These are phyloP conservation scores for Eleutherodactylus coqui DNA, from an alignment of 2,797 vertebrate genomes.

Conservation along the genomic window DNA sequence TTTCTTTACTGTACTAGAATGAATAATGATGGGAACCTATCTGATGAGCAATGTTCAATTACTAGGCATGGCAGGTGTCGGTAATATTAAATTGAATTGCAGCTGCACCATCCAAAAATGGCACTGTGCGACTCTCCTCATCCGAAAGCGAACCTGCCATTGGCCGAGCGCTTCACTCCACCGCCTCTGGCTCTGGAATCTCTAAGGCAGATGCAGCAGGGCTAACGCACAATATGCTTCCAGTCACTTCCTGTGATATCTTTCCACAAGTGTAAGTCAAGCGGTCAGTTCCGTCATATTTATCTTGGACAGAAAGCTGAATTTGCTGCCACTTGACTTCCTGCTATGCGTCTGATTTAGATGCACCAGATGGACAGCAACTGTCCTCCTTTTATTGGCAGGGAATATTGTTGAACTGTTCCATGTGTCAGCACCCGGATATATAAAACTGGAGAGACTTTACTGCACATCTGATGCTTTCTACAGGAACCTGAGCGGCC, in stretches of 20 bases:
- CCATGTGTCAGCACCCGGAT: conserved; percentile 65
- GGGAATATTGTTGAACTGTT: conserved; percentile 63
- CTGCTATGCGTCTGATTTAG: conserved; percentile 57
- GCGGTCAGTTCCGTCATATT: conserved; percentile 48
- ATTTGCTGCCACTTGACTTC: conserved; percentile 59
- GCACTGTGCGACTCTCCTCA: not conserved
- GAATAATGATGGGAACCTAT: not conserved
- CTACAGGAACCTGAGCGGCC: conserved; percentile 28
- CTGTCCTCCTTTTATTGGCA: conserved; percentile 59
- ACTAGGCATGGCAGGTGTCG: not conserved
- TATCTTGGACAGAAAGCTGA: conserved; percentile 53
- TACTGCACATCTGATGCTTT: conserved; percentile 52
- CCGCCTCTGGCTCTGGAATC: not conserved
- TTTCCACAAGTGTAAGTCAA: conserved; percentile 48
- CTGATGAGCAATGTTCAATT: too few relatives aligned
- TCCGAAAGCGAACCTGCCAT: not conserved
- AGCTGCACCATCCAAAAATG: not conserved
- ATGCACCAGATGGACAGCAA: conserved; percentile 57
- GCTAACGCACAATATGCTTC: conserved; percentile 25
- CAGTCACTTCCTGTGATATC: conserved; percentile 36
- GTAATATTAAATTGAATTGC: not conserved
- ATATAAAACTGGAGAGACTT: conserved; percentile 64
- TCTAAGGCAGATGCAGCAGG: conserved; percentile 1
- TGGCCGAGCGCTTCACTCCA: not conserved
- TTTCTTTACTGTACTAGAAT: too few relatives aligned